Evolutionary conservation across 2,113 vertebrate species (phyloP).

Genomic region (Petrocephalus zakoni): DNA sequence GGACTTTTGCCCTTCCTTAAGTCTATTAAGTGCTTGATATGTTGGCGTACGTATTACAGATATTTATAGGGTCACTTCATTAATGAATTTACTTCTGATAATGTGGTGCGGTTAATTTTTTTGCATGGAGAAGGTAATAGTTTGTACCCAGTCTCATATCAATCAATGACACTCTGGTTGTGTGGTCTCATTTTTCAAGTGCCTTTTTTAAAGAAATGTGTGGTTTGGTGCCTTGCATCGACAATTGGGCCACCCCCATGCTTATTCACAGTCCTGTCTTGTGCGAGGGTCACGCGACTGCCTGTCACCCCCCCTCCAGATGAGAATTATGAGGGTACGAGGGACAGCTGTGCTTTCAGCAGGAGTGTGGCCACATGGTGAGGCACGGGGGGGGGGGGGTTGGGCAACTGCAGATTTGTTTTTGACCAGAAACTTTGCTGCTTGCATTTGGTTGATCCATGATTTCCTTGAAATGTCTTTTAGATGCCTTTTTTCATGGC

Average conservation of each 20-base stretch:
- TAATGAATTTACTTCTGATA: conserved; percentile 6
- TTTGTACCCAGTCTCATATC: not conserved
- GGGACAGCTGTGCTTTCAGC: conserved; percentile 8
- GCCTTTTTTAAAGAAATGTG: not conserved
- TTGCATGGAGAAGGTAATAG: not conserved
- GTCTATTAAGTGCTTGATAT: conserved; percentile 3
- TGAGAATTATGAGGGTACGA: not conserved
- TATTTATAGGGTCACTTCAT: not conserved
- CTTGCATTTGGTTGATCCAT: not conserved
- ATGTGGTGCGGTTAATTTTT: not conserved
- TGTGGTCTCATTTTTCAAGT: not conserved
- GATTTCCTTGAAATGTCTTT: not conserved
- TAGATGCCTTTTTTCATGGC: not conserved
- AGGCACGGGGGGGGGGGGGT: not conserved
- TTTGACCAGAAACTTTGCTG: not conserved
- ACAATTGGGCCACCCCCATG: not conserved
- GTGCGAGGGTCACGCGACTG: not conserved
- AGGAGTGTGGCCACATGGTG: not conserved
- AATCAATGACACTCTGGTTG: not conserved
- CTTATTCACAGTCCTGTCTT: not conserved
- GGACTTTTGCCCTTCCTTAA: conserved; percentile 18
- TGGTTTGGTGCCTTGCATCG: too few relatives aligned
- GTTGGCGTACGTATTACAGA: not conserved
- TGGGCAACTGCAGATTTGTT: not conserved
- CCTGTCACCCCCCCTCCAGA: not conserved